Conservation (phyloP, 2,113 vertebrate genomes). For the Gymnocephalus cernua region DNA sequence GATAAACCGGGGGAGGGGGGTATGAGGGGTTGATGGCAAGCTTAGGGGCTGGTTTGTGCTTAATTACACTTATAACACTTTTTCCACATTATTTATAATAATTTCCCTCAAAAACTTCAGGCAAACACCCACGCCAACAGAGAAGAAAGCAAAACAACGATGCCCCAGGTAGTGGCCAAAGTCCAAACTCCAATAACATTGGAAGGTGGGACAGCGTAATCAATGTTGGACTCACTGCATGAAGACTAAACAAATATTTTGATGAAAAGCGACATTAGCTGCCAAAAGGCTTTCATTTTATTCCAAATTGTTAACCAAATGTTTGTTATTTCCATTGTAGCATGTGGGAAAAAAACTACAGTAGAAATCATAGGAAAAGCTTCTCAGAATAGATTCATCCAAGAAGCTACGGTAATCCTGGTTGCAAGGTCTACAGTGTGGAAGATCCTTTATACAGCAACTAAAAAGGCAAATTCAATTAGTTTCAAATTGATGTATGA, state of each 20-base stretch:
- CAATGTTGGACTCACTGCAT: background rate
- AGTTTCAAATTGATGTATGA: background rate
- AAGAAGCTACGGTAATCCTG: background rate
- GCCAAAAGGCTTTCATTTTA: background rate
- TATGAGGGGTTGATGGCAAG: background rate
- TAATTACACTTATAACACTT: background rate
- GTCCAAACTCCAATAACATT: slow-evolving; percentile 11
- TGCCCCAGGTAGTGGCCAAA: background rate
- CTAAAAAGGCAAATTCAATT: too few species aligned
- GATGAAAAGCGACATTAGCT: slow-evolving; percentile 5
- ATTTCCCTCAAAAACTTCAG: background rate
- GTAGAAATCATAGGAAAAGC: background rate
- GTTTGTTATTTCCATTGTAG: background rate
- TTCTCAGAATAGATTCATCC: background rate
- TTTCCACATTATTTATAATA: slow-evolving; percentile 5
- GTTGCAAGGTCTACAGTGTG: background rate
- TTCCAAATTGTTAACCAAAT: background rate
- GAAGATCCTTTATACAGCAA: background rate
- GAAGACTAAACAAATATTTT: slow-evolving; percentile 28
- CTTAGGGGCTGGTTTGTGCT: background rate
- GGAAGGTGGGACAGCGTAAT: slow-evolving; percentile 1
- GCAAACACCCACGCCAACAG: background rate
- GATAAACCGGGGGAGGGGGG: background rate
- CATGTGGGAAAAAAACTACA: background rate
- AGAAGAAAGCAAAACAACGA: slow-evolving; percentile 11